A percentile compares a stretch with the other conserved stretches of the same genome.
phyloP scores from a whole-genome alignment of 2,113 vertebrate species.

The Alaudala cheleensis region DNA sequence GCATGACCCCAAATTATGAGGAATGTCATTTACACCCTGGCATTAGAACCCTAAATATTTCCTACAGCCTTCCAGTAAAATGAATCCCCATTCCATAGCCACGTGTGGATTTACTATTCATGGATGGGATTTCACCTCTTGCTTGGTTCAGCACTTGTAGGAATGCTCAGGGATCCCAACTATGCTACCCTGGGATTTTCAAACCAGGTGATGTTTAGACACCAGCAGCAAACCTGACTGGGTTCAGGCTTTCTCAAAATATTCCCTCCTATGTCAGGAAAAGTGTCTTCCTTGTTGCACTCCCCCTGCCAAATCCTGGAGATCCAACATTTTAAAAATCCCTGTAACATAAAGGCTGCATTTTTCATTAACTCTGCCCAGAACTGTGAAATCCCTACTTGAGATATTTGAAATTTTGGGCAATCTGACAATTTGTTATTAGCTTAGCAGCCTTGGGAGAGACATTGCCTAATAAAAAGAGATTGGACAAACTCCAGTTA shows the following conservation, averaged over 20 bases:
- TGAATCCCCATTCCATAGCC: neutral
- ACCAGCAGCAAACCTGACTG: neutral
- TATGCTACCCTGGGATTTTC: neutral
- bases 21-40: neutral
- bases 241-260: neutral
- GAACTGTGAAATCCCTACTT: neutral
- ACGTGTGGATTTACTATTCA: neutral
- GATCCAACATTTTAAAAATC: neutral
- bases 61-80: neutral
- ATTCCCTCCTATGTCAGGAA: neutral
- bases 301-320: neutral
- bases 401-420: slow-evolving; percentile 11
- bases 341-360: neutral
- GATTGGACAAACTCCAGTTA: slow-evolving; percentile 57
- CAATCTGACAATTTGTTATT: slow-evolving; percentile 57
- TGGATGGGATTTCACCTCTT: neutral
- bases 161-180: neutral
- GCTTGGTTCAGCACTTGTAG: neutral
- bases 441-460: slow-evolving; percentile 50
- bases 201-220: neutral
- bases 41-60: neutral
- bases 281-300: neutral
- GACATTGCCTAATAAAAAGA: slow-evolving; percentile 54
- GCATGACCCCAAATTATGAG: neutral
- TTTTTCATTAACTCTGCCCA: neutral